Percentiles rank a stretch among this genome's conserved stretches.
Evolutionary conservation across 2,888 invertebrate genomes (phyloP).

Genomic region (Sarcophaga carnaria): DNA sequence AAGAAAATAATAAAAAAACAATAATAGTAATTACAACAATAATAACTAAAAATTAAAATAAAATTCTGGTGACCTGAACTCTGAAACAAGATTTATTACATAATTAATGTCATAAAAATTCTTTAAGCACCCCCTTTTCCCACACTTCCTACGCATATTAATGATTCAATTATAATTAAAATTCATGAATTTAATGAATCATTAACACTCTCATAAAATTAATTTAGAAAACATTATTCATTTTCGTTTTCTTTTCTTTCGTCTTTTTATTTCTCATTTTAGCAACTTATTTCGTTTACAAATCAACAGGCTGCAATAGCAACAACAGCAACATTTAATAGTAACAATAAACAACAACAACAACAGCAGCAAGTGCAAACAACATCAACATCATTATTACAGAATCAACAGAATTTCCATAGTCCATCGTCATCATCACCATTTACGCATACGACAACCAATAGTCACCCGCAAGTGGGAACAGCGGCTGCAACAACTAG

Average conservation of each 20-base stretch:
- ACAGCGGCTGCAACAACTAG: slow-evolving; percentile 57
- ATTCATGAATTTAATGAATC: slow-evolving; percentile 10
- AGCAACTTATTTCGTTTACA: slow-evolving; percentile 59
- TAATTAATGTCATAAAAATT: not conserved
- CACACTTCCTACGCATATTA: not conserved
- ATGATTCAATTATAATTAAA: not conserved
- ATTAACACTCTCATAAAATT: not conserved
- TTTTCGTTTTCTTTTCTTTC: not conserved
- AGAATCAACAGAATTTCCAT: slow-evolving; percentile 57
- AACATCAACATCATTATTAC: slow-evolving; percentile 39
- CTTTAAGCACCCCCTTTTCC: not conserved
- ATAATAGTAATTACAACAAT: not conserved
- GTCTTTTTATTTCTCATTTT: not conserved
- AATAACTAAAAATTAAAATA: not conserved
- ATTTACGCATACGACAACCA: slow-evolving; percentile 55
- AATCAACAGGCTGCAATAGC: slow-evolving; percentile 22
- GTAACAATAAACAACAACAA: slow-evolving; percentile 49
- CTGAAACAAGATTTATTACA: not conserved
- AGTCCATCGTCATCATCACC: slow-evolving; percentile 28
- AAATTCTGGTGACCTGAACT: not conserved
- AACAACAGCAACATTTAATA: slow-evolving; percentile 42
- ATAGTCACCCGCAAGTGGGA: slow-evolving; percentile 43
- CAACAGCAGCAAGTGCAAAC: slow-evolving; percentile 18
- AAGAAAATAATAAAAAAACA: too few relatives aligned
- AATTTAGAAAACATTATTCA: slow-evolving; percentile 1